Evolutionary conservation across 2,888 invertebrate species (phyloP).

Genomic region (Agonopterix heracliana): DNA sequence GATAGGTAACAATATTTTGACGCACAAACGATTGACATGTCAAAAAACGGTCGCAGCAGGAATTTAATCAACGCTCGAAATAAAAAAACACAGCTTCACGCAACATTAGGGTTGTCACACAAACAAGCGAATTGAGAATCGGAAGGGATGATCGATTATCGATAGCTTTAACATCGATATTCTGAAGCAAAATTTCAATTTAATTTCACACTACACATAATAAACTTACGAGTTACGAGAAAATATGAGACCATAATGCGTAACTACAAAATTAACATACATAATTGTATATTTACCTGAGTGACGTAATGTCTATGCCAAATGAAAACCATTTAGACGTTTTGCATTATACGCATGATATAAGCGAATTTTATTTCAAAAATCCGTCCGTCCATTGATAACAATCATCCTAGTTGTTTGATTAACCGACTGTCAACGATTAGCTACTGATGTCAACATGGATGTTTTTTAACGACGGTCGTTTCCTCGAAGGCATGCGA

Average conservation of each 20-base stretch:
- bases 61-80: slow-evolving; percentile 40
- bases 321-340: too few relatives aligned
- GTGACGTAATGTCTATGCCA: too few relatives aligned
- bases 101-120: slow-evolving; percentile 25
- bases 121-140: slow-evolving; percentile 34
- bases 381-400: too few relatives aligned
- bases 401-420: slow-evolving; percentile 2
- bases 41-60: slow-evolving; percentile 26
- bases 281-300: too few relatives aligned
- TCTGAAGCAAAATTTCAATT: too few relatives aligned
- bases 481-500: slow-evolving; percentile 29
- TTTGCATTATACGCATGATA: too few relatives aligned
- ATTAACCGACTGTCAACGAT: neutral
- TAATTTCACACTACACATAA: too few relatives aligned
- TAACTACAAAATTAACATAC: too few relatives aligned
- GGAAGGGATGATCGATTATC: slow-evolving; percentile 1
- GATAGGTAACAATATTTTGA: slow-evolving; percentile 27
- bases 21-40: slow-evolving; percentile 27
- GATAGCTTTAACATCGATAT: too few relatives aligned
- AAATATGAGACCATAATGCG: too few relatives aligned
- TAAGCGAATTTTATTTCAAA: too few relatives aligned
- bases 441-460: neutral
- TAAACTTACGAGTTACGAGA: too few relatives aligned
- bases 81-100: slow-evolving; percentile 22
- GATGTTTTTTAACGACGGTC: slow-evolving; percentile 2